Percentiles rank a stretch among this genome's conserved stretches.
phyloP scores from a whole-genome alignment of 2,113 vertebrate species.

The Variabilichromis moorii region DNA sequence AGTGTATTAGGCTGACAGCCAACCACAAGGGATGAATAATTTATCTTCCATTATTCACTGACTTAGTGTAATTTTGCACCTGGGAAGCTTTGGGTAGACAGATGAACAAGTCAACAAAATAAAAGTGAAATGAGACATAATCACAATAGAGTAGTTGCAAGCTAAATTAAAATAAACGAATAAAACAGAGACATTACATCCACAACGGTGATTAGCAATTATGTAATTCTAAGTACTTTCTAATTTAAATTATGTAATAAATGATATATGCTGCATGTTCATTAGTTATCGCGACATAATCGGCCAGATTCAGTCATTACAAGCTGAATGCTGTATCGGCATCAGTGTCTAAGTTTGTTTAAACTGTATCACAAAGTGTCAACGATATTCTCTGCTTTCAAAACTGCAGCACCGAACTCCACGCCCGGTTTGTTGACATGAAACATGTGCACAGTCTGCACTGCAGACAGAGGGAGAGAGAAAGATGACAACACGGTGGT shows the following conservation, averaged over 20 bases:
- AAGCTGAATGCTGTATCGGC: not conserved
- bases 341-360: not conserved
- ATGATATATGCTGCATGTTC: not conserved
- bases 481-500: slow-evolving; percentile 23
- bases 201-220: not conserved
- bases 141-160: not conserved
- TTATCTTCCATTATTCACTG: not conserved
- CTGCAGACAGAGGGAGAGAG: slow-evolving; percentile 14
- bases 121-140: not conserved
- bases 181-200: not conserved
- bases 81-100: not conserved
- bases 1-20: not conserved
- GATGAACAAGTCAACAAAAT: not conserved
- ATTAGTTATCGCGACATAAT: not conserved
- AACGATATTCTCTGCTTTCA: not conserved
- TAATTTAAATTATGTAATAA: not conserved
- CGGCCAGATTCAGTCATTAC: not conserved
- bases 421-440: slow-evolving; percentile 72
- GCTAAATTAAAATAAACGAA: not conserved
- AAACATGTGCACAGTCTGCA: slow-evolving; percentile 69
- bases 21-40: not conserved
- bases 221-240: not conserved
- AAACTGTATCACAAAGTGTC: not conserved
- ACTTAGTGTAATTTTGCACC: not conserved
- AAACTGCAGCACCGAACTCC: not conserved